phyloP scores from a whole-genome alignment of 2,113 vertebrate species.

The Elachura formosa region DNA sequence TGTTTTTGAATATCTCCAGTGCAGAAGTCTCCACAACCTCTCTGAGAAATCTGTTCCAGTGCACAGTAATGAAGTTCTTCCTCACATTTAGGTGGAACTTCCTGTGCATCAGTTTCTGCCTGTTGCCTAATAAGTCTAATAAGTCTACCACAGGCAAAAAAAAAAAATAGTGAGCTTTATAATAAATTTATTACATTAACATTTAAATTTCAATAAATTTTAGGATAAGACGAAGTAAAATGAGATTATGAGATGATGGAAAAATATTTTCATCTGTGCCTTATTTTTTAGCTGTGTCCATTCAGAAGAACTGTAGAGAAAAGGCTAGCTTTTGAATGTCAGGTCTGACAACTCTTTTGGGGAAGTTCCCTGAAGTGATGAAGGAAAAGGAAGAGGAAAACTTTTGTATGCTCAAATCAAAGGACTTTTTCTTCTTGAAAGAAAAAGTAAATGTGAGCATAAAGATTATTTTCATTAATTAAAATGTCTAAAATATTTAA shows the following conservation, averaged over 20 bases:
- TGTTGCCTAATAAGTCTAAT: neutral
- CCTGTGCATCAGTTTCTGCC: neutral
- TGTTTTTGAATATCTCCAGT: neutral
- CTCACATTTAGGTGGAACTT: neutral
- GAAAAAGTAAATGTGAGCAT: neutral
- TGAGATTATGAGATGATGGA: neutral
- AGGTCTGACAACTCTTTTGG: neutral
- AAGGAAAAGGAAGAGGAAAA: neutral
- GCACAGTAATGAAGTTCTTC: neutral
- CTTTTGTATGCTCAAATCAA: slow-evolving; percentile 7
- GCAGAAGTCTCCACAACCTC: neutral
- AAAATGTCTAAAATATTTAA: neutral
- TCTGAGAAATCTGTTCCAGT: neutral
- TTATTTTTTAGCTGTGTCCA: neutral
- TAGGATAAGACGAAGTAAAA: neutral
- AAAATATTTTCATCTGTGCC: neutral
- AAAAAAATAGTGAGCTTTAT: neutral
- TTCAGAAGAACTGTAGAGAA: neutral
- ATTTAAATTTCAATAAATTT: neutral
- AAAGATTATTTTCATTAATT: neutral
- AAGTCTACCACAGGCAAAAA: neutral
- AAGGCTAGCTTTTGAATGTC: neutral
- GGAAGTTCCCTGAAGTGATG: neutral
- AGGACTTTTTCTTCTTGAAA: neutral
- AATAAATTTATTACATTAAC: neutral